A percentile compares a stretch with the other conserved stretches of the same genome.
phyloP scores from a whole-genome alignment of 2,113 vertebrate species.

The Gavialis gangeticus region DNA sequence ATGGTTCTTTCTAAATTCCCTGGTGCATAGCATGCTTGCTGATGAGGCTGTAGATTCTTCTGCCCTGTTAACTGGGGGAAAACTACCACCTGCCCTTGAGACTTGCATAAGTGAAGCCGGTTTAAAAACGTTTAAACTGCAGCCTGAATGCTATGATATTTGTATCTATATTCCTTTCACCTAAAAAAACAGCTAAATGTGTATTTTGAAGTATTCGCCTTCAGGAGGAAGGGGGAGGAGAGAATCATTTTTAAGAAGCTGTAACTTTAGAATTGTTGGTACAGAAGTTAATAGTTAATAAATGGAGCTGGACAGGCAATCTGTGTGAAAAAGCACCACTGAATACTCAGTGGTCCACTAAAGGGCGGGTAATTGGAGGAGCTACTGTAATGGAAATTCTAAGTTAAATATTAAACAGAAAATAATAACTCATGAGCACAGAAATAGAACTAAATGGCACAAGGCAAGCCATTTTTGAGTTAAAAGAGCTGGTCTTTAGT shows the following conservation, averaged over 20 bases:
- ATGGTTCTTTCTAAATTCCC: not conserved
- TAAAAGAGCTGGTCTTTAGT: not conserved
- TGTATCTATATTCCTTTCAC: slow-evolving; percentile 12
- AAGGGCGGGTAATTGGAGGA: not conserved
- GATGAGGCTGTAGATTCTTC: slow-evolving; percentile 43
- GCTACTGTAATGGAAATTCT: not conserved
- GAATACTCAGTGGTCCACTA: not conserved
- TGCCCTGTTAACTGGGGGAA: not conserved
- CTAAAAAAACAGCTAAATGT: slow-evolving; percentile 21
- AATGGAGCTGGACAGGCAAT: slow-evolving; percentile 46
- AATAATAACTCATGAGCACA: not conserved
- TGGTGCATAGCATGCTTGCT: slow-evolving; percentile 8
- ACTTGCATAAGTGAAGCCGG: slow-evolving; percentile 3
- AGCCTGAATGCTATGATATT: slow-evolving; percentile 4
- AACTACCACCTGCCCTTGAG: slow-evolving; percentile 10
- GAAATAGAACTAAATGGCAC: slow-evolving; percentile 2
- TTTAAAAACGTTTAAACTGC: not conserved
- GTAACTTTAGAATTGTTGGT: slow-evolving; percentile 19
- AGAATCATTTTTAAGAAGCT: not conserved
- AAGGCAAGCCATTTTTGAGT: not conserved
- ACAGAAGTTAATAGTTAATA: not conserved
- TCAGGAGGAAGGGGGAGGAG: not conserved
- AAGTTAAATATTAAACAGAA: not conserved
- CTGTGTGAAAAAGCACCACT: not conserved
- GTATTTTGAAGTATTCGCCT: not conserved